phyloP scores from a whole-genome alignment of 2,888 invertebrate species.

The Epistrophella euchroma region DNA sequence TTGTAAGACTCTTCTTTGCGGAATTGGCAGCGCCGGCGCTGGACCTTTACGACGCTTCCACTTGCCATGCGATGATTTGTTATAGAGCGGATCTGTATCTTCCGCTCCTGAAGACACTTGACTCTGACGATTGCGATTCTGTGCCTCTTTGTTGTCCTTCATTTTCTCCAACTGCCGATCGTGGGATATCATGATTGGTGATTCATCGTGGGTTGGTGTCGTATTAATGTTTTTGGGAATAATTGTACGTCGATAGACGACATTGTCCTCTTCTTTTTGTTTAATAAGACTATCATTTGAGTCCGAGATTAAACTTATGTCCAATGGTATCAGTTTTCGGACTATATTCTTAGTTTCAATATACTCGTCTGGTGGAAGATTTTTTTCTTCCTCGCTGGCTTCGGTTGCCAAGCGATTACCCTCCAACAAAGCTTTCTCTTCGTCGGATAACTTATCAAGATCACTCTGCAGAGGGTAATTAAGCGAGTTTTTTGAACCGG shows the following conservation, averaged over 20 bases:
- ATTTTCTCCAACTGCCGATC: constrained; percentile 85
- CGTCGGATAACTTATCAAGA: constrained; percentile 80
- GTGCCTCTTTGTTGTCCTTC: constrained; percentile 86
- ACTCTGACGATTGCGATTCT: constrained; percentile 85
- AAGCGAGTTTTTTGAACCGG: constrained; percentile 79
- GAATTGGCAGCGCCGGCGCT: constrained; percentile 91
- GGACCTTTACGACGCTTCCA: constrained; percentile 92
- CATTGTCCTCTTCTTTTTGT: constrained; percentile 78
- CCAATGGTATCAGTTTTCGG: constrained; percentile 77
- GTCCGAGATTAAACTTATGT: constrained; percentile 76
- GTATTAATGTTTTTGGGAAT: constrained; percentile 78
- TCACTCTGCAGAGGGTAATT: constrained; percentile 81
- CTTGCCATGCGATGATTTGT: constrained; percentile 88
- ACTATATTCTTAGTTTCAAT: constrained; percentile 33
- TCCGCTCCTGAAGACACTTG: constrained; percentile 81
- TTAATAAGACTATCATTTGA: constrained; percentile 38
- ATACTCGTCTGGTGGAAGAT: constrained; percentile 32
- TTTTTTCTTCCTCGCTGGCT: constrained; percentile 44
- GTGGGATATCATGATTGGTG: constrained; percentile 70
- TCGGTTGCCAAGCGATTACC: constrained; percentile 77
- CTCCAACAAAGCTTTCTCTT: constrained; percentile 81
- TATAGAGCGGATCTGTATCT: constrained; percentile 81
- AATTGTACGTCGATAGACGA: constrained; percentile 80
- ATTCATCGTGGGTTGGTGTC: constrained; percentile 78
- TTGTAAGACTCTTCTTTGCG: constrained; percentile 87